Percentiles rank a stretch among this genome's conserved stretches.
Evolutionary conservation across 2,888 invertebrate species (phyloP).

Genomic region (Hypselothyrea guttata): DNA sequence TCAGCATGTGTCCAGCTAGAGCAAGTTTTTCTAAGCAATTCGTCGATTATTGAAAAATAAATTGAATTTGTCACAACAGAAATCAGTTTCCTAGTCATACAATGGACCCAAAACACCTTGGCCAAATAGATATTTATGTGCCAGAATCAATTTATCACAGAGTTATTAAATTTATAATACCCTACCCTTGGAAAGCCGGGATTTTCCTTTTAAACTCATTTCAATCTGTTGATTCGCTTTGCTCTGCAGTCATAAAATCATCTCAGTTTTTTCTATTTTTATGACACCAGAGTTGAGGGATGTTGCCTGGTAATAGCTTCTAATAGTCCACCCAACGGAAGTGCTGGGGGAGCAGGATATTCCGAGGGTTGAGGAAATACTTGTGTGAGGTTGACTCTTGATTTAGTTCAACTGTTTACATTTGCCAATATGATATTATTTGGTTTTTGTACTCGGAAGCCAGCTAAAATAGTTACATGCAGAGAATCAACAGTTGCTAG

Average conservation of each 20-base stretch:
- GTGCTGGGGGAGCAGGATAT: neutral
- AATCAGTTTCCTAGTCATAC: slow-evolving; percentile 56
- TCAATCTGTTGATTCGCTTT: slow-evolving; percentile 49
- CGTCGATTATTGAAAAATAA: slow-evolving; percentile 67
- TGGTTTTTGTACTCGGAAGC: neutral
- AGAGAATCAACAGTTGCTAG: no score
- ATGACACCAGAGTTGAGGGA: slow-evolving; percentile 28
- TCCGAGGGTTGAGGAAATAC: slow-evolving; percentile 1
- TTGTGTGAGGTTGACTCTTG: no score
- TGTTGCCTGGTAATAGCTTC: slow-evolving; percentile 28
- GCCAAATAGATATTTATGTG: slow-evolving; percentile 56
- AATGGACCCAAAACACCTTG: slow-evolving; percentile 49
- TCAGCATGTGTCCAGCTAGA: slow-evolving; percentile 41
- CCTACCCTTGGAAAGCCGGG: no score
- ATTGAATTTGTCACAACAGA: slow-evolving; percentile 57
- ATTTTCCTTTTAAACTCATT: no score
- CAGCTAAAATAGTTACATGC: no score
- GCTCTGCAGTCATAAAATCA: slow-evolving; percentile 29
- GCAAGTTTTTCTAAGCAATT: slow-evolving; percentile 47
- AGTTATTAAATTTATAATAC: slow-evolving; percentile 66
- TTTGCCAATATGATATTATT: neutral
- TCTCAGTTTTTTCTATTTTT: slow-evolving; percentile 24
- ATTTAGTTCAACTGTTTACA: neutral
- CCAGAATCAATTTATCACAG: slow-evolving; percentile 66
- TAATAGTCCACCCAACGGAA: slow-evolving; percentile 12